Percentiles rank a stretch among this genome's conserved stretches.
Evolutionary conservation across 1,140 invertebrate genomes (phyloP).

Genomic region (Drosophila pectinifera): DNA sequence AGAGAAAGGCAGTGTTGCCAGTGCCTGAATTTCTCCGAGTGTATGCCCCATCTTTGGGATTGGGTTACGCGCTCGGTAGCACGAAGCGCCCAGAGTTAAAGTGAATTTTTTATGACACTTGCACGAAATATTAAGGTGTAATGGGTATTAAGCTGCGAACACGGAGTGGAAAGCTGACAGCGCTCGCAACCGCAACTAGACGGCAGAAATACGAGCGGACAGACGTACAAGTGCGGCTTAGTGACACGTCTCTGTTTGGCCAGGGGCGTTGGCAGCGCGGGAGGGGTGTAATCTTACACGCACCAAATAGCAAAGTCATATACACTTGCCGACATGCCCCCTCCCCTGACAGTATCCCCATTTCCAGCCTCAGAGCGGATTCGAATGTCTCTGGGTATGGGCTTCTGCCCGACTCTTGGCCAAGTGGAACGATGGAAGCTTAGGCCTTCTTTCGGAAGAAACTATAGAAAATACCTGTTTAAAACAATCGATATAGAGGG

Average conservation of each 20-base stretch:
- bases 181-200: constrained; percentile 58
- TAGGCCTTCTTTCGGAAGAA: constrained; percentile 6
- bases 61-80: constrained; percentile 59
- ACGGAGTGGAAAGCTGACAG: constrained; percentile 62
- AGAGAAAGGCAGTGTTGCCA: no score
- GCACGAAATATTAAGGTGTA: constrained; percentile 82
- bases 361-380: constrained; percentile 18
- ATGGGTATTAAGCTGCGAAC: constrained; percentile 71
- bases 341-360: constrained; percentile 7
- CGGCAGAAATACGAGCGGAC: constrained; percentile 35
- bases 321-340: constrained; percentile 23
- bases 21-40: constrained; percentile 14
- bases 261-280: constrained; percentile 18
- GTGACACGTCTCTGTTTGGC: constrained; percentile 57
- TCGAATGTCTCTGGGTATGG: constrained; percentile 14
- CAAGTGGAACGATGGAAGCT: constrained; percentile 4
- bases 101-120: constrained; percentile 78
- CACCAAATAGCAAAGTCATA: constrained; percentile 71
- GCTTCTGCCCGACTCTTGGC: constrained; percentile 5
- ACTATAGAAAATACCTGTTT: constrained; percentile 8
- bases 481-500: constrained; percentile 3
- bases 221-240: constrained; percentile 79
- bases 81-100: constrained; percentile 61
- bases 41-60: constrained; percentile 41
- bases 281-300: constrained; percentile 65